Evolutionary conservation across 2,797 vertebrate species (phyloP).

Genomic region (Sebastes dallii): DNA sequence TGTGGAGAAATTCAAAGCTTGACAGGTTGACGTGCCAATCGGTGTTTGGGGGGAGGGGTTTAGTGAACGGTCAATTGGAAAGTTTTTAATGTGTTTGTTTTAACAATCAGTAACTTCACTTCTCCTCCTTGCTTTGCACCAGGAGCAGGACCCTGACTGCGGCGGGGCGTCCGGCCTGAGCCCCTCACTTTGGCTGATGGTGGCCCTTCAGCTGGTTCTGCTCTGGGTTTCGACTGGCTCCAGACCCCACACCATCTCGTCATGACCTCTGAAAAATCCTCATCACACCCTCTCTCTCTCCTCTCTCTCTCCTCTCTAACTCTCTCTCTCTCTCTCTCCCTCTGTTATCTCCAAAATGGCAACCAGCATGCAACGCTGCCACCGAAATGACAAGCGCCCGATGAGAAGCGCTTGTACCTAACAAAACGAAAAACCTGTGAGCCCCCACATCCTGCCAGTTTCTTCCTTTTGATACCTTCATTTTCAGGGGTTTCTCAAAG

Average conservation of each 20-base stretch:
- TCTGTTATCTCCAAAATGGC: constrained; percentile 42
- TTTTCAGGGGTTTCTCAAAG: constrained; percentile 46
- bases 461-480: constrained; percentile 35
- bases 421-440: constrained; percentile 23
- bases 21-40: neutral
- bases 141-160: constrained; percentile 93
- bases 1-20: neutral
- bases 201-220: constrained; percentile 87
- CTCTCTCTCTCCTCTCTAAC: constrained; percentile 61
- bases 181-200: constrained; percentile 87
- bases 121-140: constrained; percentile 26
- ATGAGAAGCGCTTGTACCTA: constrained; percentile 29
- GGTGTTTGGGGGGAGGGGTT: neutral
- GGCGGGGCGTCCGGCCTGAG: constrained; percentile 90
- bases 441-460: constrained; percentile 5
- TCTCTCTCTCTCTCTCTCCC: neutral
- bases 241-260: constrained; percentile 79
- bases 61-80: neutral
- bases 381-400: constrained; percentile 41
- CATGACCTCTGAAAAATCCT: constrained; percentile 84
- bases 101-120: constrained; percentile 22
- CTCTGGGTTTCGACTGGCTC: constrained; percentile 90
- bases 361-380: constrained; percentile 66
- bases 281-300: constrained; percentile 68
- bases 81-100: neutral